Base-by-base conservation (phyloP, 2,888 invertebrate species). In the Polyommatus iphigenia region DNA sequence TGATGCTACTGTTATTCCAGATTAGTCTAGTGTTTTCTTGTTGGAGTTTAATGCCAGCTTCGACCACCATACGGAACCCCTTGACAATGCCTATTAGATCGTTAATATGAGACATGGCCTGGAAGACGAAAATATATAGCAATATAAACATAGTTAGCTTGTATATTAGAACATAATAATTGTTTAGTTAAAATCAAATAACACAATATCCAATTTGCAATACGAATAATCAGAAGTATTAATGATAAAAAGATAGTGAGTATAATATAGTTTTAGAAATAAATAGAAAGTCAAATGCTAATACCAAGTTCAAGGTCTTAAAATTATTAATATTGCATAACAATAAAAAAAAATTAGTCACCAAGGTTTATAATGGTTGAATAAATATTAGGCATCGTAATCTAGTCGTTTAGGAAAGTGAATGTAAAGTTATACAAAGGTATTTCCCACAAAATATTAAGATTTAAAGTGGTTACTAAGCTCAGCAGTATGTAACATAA, bases 1-100 rank as follows among this genome's bases (percentile, higher is more conserved):
- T 96, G 71, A 97, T 83, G 87, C 96, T 97, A 24, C 97, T 97
- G 88, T 96, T 96, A 87, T 94, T 93, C 95, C 97, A 96, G 82
- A 96, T 87, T 81, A 94, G 89, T 86, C 93, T 95, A 78, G 95
- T 86, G 80, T 94, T 90, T 81, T 95, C 94, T 85, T 96, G 95
- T 86, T 97, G 97, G 79, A 96, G 89, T 86, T 95, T 96, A 32
- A 95, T 85, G 76, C 96, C 94, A 71, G 97, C 96, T 85, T 96
- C 95, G 62, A 95, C 91, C 77, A 98, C 96, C 76, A 95, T 91
- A 84, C 96, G 96, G 78, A 96, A 89, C 71, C 97, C 97, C 85
- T 95, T 95, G 82, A 97, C 85, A 80, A 97, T 92, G 71, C 95
- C 96, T 83, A 96, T 87, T 82, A 96, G 84, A 89, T 97, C 97